Base-by-base conservation (phyloP, 2,113 vertebrate species). In the Ivindomyrus marchei region DNA sequence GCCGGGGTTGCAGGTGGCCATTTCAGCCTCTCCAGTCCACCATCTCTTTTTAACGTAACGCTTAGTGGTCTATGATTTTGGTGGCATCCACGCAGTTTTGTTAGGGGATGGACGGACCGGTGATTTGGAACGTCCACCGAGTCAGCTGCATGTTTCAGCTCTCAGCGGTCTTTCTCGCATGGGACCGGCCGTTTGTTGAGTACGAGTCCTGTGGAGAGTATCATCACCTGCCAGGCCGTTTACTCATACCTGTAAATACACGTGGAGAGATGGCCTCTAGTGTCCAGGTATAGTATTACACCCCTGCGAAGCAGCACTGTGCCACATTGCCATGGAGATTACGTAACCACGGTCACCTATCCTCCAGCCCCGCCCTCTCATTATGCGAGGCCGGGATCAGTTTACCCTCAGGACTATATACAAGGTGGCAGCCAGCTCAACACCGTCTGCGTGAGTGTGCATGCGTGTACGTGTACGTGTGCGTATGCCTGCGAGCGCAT, bases 391-490 rank as follows among this genome's bases (percentile, higher is more conserved):
- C 31, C 17, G 36, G 13, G 5, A 36, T 80, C 36, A 19, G 74
- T 80, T 36, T 80, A 7, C 74, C 31, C 3, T 80, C 31, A 19
- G 31, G 31, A 42, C 36, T 17, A 19, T 8, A 77, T 77, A 7
- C 36, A 42, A 17, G 66, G 31, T 74, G 31, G 27, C 27, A 36
- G 27, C 66, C 66, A 15, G 10, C 11, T 74, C 66, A 36, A 3
- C 9, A 10, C 70, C 15, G 91, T 91, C 89, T 90, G 46, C 90
- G 91, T 90, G 90, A 74, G 88, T 84, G 89, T 90, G 90, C 89
- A 66, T 21, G 66, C 90, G 45, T 58, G 88, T 91, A 90, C 91
- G 47, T 90, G 84, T 90, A 90, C 91, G 47, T 90, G 84, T 90
- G 83, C 62, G 84, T 46, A 11, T 86, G 11, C 53, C 39, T 90